Evolutionary conservation across 2,797 vertebrate species (phyloP).

Genomic region (Poecilia picta): DNA sequence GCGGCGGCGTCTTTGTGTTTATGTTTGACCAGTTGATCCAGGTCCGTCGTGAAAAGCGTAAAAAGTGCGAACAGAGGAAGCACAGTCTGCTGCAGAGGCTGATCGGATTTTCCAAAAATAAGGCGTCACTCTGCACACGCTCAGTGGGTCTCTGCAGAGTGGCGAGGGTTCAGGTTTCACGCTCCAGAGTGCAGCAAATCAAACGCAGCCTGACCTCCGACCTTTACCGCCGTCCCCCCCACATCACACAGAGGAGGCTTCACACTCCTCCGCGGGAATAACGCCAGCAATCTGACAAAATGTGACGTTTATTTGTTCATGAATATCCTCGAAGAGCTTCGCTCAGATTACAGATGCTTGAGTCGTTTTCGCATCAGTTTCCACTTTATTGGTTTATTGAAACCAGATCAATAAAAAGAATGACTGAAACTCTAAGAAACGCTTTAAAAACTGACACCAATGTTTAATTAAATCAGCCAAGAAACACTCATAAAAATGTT

Average conservation of each 20-base stretch:
- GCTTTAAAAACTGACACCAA: not conserved
- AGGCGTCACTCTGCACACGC: slow-evolving; percentile 20
- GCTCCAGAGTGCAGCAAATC: slow-evolving; percentile 68
- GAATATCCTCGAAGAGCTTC: not conserved
- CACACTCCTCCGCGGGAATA: not conserved
- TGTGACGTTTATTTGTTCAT: slow-evolving; percentile 9
- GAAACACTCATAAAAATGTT: not conserved
- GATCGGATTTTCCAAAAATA: slow-evolving; percentile 18
- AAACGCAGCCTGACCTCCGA: slow-evolving; percentile 65
- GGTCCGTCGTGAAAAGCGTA: not conserved
- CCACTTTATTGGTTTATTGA: not conserved
- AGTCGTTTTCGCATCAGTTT: not conserved
- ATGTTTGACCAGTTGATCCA: not conserved
- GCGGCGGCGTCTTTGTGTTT: not conserved
- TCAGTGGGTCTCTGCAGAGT: slow-evolving; percentile 34
- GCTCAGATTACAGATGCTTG: not conserved
- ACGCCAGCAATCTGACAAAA: slow-evolving; percentile 6
- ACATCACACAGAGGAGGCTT: slow-evolving; percentile 1
- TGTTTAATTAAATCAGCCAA: not conserved
- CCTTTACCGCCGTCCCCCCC: slow-evolving; percentile 23
- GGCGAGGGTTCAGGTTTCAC: slow-evolving; percentile 56
- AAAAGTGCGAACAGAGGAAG: slow-evolving; percentile 1
- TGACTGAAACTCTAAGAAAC: not conserved
- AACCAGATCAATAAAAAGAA: not conserved
- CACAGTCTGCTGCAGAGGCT: not conserved